phyloP scores from a whole-genome alignment of 1,140 invertebrate genomes.

The Andrena cerasifolii region DNA sequence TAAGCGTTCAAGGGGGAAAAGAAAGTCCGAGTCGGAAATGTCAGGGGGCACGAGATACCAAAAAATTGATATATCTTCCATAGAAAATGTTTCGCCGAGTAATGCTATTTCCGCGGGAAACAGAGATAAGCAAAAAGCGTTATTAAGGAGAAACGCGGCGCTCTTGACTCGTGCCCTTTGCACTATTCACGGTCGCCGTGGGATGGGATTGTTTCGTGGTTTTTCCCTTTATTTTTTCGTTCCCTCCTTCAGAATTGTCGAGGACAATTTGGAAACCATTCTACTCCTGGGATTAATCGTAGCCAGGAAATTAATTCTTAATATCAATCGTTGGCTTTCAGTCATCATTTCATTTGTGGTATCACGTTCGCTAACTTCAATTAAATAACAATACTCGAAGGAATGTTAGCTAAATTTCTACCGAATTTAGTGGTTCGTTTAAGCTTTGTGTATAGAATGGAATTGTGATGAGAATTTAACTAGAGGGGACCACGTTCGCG shows the following conservation, averaged over 20 bases:
- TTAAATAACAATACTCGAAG: no score
- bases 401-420: no score
- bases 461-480: background rate
- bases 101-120: slow-evolving; percentile 53
- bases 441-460: no score
- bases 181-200: slow-evolving; percentile 17
- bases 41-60: background rate
- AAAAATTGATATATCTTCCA: slow-evolving; percentile 43
- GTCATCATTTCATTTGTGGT: background rate
- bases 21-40: no score
- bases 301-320: slow-evolving; percentile 51
- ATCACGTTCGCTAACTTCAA: background rate
- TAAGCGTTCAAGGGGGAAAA: background rate
- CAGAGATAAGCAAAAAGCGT: slow-evolving; percentile 61
- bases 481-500: background rate
- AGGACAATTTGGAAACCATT: background rate
- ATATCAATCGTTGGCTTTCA: slow-evolving; percentile 31
- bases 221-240: background rate
- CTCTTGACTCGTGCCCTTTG: slow-evolving; percentile 54
- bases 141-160: slow-evolving; percentile 56
- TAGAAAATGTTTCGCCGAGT: slow-evolving; percentile 51
- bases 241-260: slow-evolving; percentile 14
- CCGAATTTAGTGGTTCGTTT: no score
- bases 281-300: background rate
- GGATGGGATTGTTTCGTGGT: slow-evolving; percentile 59